Evolutionary conservation across 2,888 invertebrate genomes (phyloP), one percentile per base, ranked within the genome.

Genomic region (Cistogaster globosa): DNA sequence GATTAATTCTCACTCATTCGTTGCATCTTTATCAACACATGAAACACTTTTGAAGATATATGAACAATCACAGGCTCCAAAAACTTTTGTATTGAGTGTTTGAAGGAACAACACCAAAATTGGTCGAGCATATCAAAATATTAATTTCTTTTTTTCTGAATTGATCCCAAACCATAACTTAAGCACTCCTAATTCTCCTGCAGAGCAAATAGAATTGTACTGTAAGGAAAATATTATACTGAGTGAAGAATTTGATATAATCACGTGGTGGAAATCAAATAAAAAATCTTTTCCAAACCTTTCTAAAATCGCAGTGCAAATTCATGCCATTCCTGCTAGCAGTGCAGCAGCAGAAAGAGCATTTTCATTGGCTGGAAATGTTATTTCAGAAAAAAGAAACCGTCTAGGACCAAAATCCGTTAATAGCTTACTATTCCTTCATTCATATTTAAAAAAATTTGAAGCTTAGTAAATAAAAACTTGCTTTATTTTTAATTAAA

Each of bases 281-380:
- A 51, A 51, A n/a, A n/a, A 67, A 42, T 69, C 16, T 32, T 85
- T 79, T 65, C 85, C 87, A 38, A 58, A 18, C 32, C 72, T 84
- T 51, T 86, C 60, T 11, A 79, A 84, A 79, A 36, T 82, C 18
- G 84, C 79, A 67, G n/a, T n/a, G n/a, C n/a, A n/a, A n/a, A n/a
- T 85, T 45, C 84, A 83, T 57, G 74, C 74, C n/a, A 86, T 86
- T 55, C 87, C 86, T 48, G 60, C 87, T 8, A 86, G 82, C 62
- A 86, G 84, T 82, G n/a, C n/a, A n/a, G n/a, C n/a, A n/a, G n/a
- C n/a, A 80, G 83, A 84, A 65, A 45, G 79, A 22, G 58, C 51
- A 1, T 84, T 86, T 84, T 86, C 74, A 16, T 72, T 68, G 36
- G 83, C 85, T 14, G 83, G 80, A n/a, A 86, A 78, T 53, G 55